These are phyloP conservation scores for Gonatopus flavifemur DNA, from an alignment of 1,140 invertebrate species.

Conservation along the genomic window DNA sequence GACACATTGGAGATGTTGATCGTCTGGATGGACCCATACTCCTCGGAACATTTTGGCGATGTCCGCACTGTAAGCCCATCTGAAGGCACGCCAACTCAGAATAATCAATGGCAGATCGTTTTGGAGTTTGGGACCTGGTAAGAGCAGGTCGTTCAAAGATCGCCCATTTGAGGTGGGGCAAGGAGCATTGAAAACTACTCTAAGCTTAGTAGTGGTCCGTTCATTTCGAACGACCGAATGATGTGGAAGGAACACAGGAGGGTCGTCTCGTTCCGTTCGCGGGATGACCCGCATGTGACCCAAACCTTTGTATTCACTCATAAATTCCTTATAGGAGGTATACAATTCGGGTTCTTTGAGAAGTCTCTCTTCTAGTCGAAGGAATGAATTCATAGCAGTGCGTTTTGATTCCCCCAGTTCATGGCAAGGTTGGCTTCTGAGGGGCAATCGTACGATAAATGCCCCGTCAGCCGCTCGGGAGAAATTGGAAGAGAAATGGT, in stretches of 20 bases:
- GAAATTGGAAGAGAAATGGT: conserved; percentile 6
- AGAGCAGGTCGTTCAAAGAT: background rate
- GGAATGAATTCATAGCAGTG: conserved; percentile 1
- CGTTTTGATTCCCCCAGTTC: background rate
- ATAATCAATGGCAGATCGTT: background rate
- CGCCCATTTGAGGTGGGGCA: too few species aligned
- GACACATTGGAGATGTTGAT: background rate
- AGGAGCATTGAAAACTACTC: too few species aligned
- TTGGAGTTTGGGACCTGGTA: background rate
- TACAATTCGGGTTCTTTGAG: conserved; percentile 10
- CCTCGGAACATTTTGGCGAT: conserved; percentile 2
- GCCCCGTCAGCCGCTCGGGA: conserved; percentile 1
- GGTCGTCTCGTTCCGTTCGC: background rate
- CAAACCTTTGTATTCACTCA: conserved; percentile 25
- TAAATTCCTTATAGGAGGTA: conserved; percentile 26
- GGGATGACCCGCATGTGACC: conserved; percentile 28
- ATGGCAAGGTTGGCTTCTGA: background rate
- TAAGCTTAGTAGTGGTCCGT: too few species aligned
- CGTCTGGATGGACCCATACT: background rate
- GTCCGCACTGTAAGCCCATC: background rate
- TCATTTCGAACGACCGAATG: too few species aligned
- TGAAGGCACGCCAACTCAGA: background rate
- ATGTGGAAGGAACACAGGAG: too few species aligned
- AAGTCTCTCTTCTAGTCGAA: conserved; percentile 12
- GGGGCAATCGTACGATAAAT: conserved; percentile 5